Evolutionary conservation across 2,888 invertebrate species (phyloP), one percentile per base, ranked within the genome.

Genomic region (Monochamus alternatus): DNA sequence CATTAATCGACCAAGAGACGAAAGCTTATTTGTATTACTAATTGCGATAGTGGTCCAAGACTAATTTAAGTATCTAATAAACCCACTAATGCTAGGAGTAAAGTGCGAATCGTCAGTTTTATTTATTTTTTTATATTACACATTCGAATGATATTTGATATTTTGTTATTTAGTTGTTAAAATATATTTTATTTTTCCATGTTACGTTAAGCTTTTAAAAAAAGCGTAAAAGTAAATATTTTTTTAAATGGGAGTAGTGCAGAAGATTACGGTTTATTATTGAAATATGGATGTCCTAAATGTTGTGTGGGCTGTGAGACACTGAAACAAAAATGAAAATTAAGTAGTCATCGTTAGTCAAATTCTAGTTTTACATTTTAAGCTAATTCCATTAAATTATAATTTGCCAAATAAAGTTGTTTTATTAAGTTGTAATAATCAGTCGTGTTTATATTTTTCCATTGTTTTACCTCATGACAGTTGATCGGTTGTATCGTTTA

Each of bases 231-330:
- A 44, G 9, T 10, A 58, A 31, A 59, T 59, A 7, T n/a, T 9
- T 66, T 32, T 67, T 55, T 31, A 63, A 64, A 38, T 22, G 44
- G 52, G 12, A n/a, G 51, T 63, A 59, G 71, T 71, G 71, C 71
- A 71, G 30, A 63, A 52, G 71, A 52, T 63, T 63, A 30, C n/a
- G 14, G 12, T 51, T 32, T 71, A 43, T 63, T 62, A 47, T 66
- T 58, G 43, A 76, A 30, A 76, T 71, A 66, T 75, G 78, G 73
- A 78, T 78, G 74, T 78, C 67, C 74, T 75, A 73, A 77, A 78
- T 80, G 76, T 82, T 82, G 81, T 79, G 80, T 82, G 82, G 82
- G 82, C 82, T 82, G 82, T 83, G 80, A 81, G 77, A 78, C 73
- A 73, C 75, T 68, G 38, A 51, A 62, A 44, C 44, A 44, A 69